Base-by-base conservation (phyloP, 2,113 vertebrate genomes). In the Benitochromis conjunctus region DNA sequence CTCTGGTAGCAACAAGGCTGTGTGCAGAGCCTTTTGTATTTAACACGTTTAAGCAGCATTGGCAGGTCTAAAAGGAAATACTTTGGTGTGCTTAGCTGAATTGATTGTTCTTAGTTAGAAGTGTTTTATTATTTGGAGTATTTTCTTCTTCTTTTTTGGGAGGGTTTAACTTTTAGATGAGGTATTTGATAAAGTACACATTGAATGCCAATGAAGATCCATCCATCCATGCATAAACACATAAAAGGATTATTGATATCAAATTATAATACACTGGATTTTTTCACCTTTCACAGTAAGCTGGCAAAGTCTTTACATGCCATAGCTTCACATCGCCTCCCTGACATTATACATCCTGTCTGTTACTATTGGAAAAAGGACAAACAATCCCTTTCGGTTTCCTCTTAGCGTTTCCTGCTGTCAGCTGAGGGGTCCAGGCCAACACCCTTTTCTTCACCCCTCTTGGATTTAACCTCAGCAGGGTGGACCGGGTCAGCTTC, bases 351-450 rank as follows among this genome's bases (percentile, higher is more conserved):
- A 79, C 88, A 86, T 94, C 92, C 92, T 87, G 87, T 55, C 82
- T n/a, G 82, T 62, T 81, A 71, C 82, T 31, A 34, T 9, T 88
- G 86, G 79, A 83, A 92, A 84, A 86, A 31, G 66, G 46, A 71
- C 43, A 4, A 53, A 84, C 78, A 26, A 12, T 88, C 89, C 88
- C 87, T 84, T 38, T 83, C 43, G 4, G 84, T 86, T 94, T 91
- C 92, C 92, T 92, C 89, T 34, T 10, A 9, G 48, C 14, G 76
- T 91, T 92, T 92, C 90, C 93, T 92, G 90, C 87, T 87, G 90
- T 87, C 92, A 91, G 55, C 88, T 26, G 12, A 74, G 14, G 54
- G 55, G 48, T 80, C 36, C 88, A 5, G 34, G 80, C 16, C 54
- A 54, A 90, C 91, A 86, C 91, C 84, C 90, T 64, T 26, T 62